These are phyloP conservation scores for Hirudinaria manillensis DNA, from an alignment of 2,888 invertebrate species.

Conservation along the genomic window DNA sequence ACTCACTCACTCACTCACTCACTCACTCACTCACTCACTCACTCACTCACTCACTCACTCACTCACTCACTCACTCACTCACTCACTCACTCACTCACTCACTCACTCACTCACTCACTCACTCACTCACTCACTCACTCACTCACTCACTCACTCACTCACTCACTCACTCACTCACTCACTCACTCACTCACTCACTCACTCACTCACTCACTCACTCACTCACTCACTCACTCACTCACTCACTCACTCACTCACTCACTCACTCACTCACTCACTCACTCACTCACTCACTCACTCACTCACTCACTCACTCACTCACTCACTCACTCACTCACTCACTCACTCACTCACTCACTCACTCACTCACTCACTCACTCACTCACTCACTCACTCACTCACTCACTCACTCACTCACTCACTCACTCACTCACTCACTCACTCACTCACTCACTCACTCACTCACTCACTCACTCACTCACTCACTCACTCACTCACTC, in stretches of 20 bases:
- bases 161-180: not conserved
- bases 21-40: not conserved
- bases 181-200: too few species aligned
- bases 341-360: not conserved
- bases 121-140: not conserved
- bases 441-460: not conserved
- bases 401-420: not conserved
- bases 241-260: not conserved
- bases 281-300: not conserved
- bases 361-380: not conserved
- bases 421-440: not conserved
- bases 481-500: not conserved
- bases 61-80: not conserved
- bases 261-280: constrained; percentile 1
- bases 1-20: not conserved
- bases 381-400: not conserved
- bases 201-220: not conserved
- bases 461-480: too few species aligned
- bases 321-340: too few species aligned
- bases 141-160: not conserved
- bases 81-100: not conserved
- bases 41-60: too few species aligned
- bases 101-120: not conserved
- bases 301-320: not conserved
- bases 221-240: not conserved